phyloP scores from a whole-genome alignment of 2,113 vertebrate species.

The Gambusia affinis region DNA sequence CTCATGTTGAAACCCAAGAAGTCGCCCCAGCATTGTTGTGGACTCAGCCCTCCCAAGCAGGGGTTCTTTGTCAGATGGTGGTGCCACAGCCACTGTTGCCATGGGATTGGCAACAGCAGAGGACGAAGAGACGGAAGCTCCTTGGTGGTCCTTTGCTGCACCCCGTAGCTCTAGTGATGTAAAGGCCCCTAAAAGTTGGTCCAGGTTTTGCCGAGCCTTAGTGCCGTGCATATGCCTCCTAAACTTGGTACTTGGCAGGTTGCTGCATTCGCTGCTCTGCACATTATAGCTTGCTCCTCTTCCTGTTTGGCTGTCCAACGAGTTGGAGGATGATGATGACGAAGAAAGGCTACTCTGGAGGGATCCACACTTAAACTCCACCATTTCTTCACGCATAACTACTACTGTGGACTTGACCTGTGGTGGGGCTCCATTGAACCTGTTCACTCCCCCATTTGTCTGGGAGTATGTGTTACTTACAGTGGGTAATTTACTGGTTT shows the following conservation, averaged over 20 bases:
- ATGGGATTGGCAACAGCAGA: constrained; percentile 42
- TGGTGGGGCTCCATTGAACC: constrained; percentile 81
- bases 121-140: constrained; percentile 40
- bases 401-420: constrained; percentile 85
- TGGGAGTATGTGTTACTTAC: constrained; percentile 93
- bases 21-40: constrained; percentile 81
- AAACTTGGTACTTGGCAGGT: constrained; percentile 88
- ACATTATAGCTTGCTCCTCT: constrained; percentile 82
- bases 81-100: constrained; percentile 74
- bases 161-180: constrained; percentile 92
- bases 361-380: constrained; percentile 89
- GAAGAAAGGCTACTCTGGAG: constrained; percentile 90
- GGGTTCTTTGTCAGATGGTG: constrained; percentile 91
- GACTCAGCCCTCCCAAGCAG: constrained; percentile 86
- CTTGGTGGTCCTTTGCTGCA: constrained; percentile 81
- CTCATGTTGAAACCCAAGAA: constrained; percentile 90
- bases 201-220: constrained; percentile 88
- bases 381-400: constrained; percentile 87
- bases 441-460: constrained; percentile 85
- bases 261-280: constrained; percentile 81
- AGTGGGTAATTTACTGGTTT: constrained; percentile 82
- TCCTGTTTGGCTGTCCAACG: constrained; percentile 85
- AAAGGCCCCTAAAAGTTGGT: constrained; percentile 94
- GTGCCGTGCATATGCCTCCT: constrained; percentile 82
- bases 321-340: constrained; percentile 85